These are phyloP conservation scores for Lithobates sylvaticus DNA, from an alignment of 2,797 vertebrate genomes.

Conservation along the genomic window DNA sequence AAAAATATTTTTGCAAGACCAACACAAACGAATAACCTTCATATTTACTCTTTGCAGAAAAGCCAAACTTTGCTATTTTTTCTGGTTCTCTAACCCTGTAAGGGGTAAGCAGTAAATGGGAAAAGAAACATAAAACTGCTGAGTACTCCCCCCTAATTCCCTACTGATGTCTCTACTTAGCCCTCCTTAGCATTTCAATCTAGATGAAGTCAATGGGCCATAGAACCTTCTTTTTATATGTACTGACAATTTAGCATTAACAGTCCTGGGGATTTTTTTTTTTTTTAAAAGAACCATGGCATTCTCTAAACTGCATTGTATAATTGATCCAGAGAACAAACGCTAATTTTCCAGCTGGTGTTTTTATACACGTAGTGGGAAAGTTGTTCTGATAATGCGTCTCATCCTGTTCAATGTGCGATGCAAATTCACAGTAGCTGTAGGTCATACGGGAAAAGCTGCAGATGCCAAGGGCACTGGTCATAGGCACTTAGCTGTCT, in stretches of 20 bases:
- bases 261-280: slow-evolving; percentile 69
- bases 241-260: slow-evolving; percentile 74
- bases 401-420: neutral
- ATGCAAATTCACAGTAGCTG: neutral
- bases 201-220: slow-evolving; percentile 77
- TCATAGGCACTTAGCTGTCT: no score
- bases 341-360: slow-evolving; percentile 41
- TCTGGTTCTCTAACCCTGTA: slow-evolving; percentile 66
- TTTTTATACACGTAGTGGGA: slow-evolving; percentile 29
- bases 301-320: slow-evolving; percentile 59
- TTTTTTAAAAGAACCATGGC: slow-evolving; percentile 62
- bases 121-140: slow-evolving; percentile 71
- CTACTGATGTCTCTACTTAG: slow-evolving; percentile 70
- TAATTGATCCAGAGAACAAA: slow-evolving; percentile 48
- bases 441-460: neutral
- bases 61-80: slow-evolving; percentile 59
- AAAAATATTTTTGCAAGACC: neutral
- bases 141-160: slow-evolving; percentile 70
- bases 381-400: slow-evolving; percentile 13
- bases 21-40: slow-evolving; percentile 52
- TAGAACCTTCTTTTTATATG: slow-evolving; percentile 71
- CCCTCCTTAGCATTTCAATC: slow-evolving; percentile 78
- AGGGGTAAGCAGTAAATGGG: slow-evolving; percentile 74
- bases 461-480: no score
- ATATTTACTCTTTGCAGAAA: slow-evolving; percentile 44